These are phyloP conservation scores for Passerculus sandwichensis DNA, from an alignment of 2,797 vertebrate species.

Conservation along the genomic window DNA sequence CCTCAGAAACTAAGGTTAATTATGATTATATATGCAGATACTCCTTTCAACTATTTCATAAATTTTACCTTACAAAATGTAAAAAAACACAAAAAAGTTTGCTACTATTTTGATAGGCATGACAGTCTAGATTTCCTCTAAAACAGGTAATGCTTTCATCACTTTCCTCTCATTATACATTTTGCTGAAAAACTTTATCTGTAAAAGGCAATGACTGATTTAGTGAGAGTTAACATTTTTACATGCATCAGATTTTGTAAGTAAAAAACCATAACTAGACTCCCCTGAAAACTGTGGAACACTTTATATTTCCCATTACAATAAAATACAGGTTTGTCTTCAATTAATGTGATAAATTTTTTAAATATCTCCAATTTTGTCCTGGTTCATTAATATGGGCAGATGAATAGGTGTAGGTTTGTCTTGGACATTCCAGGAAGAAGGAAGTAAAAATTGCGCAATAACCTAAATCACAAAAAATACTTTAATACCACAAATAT, in stretches of 20 bases:
- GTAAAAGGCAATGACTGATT: constrained; percentile 9
- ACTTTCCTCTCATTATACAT: not conserved
- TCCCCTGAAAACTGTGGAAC: constrained; percentile 3
- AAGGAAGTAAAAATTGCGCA: not conserved
- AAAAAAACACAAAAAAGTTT: not conserved
- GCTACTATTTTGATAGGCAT: not conserved
- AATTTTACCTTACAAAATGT: not conserved
- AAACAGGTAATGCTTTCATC: not conserved
- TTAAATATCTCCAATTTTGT: constrained; percentile 28
- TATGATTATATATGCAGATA: not conserved
- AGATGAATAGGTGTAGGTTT: constrained; percentile 7
- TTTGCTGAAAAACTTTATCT: not conserved
- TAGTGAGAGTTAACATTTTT: constrained; percentile 43
- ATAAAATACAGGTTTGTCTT: constrained; percentile 17
- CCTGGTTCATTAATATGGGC: not conserved
- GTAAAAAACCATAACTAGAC: not conserved
- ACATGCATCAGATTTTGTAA: constrained; percentile 31
- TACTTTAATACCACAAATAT: constrained; percentile 15
- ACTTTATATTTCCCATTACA: constrained; percentile 24
- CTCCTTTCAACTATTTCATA: constrained; percentile 12
- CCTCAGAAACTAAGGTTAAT: not conserved
- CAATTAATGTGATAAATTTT: constrained; percentile 39
- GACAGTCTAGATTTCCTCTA: not conserved
- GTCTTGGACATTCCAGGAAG: not conserved
- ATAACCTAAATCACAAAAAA: not conserved